Conservation (phyloP, 2,113 vertebrate species). For the Cranoglanis bouderius region DNA sequence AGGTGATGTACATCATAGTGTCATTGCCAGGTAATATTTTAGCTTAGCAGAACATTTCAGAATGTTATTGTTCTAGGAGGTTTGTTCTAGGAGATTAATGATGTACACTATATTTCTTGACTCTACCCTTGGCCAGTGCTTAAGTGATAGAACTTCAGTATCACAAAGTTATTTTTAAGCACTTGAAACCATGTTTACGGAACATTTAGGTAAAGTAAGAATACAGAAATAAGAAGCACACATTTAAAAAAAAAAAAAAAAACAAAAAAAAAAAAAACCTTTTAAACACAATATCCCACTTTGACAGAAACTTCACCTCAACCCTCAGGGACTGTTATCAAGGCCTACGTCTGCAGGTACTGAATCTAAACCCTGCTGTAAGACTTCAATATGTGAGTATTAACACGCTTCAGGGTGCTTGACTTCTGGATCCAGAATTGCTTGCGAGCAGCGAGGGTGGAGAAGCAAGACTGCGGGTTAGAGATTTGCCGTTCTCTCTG, state of each 20-base stretch:
- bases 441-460: constrained; percentile 66
- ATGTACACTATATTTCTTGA: background rate
- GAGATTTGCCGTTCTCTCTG: constrained; percentile 73
- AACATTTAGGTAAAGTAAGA: background rate
- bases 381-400: constrained; percentile 76
- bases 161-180: background rate
- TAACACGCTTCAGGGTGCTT: constrained; percentile 79
- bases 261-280: constrained; percentile 46
- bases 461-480: constrained; percentile 61
- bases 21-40: background rate
- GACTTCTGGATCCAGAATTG: constrained; percentile 74
- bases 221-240: background rate
- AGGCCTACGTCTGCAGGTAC: constrained; percentile 66
- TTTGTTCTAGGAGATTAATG: background rate
- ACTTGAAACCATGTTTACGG: background rate
- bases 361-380: constrained; percentile 75
- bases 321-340: constrained; percentile 71
- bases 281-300: constrained; percentile 68
- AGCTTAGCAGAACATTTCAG: background rate
- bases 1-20: too few species aligned
- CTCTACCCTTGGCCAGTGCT: background rate
- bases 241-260: background rate
- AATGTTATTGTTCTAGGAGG: background rate
- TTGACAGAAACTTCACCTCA: constrained; percentile 69
- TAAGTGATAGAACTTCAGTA: background rate